These are phyloP conservation scores for Zygaena filipendulae DNA, from an alignment of 2,888 invertebrate species.

Conservation along the genomic window DNA sequence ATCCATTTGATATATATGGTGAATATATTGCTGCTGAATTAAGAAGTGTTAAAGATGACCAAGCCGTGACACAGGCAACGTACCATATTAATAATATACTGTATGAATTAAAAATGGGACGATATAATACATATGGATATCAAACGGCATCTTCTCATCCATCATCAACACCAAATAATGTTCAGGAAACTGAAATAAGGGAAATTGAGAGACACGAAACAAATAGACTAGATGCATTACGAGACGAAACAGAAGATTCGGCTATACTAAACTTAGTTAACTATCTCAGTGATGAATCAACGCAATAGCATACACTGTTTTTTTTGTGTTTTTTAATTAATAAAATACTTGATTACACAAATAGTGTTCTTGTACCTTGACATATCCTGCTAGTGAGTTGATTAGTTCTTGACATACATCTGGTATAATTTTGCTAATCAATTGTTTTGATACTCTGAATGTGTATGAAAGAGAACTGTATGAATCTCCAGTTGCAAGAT, in stretches of 20 bases:
- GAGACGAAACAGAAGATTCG: conserved; percentile 8
- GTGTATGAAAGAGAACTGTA: conserved; percentile 18
- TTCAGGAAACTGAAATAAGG: too few relatives aligned
- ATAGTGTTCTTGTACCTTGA: conserved; percentile 9
- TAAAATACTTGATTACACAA: conserved; percentile 8
- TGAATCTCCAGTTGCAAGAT: conserved; percentile 17
- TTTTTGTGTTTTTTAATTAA: too few relatives aligned
- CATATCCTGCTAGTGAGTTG: conserved; percentile 9
- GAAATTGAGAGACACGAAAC: conserved; percentile 19
- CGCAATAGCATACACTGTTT: conserved; percentile 11
- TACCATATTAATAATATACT: conserved; percentile 21
- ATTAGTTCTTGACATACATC: conserved; percentile 12
- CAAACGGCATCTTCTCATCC: conserved; percentile 16
- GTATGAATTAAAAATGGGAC: too few relatives aligned
- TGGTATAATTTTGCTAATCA: conserved; percentile 15
- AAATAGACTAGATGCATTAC: conserved; percentile 14
- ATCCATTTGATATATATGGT: conserved; percentile 20
- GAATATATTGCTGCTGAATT: conserved; percentile 21
- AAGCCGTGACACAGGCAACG: conserved; percentile 19
- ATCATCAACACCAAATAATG: conserved; percentile 20
- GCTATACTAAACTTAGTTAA: conserved; percentile 12
- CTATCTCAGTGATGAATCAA: conserved; percentile 11
- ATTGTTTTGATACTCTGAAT: conserved; percentile 19
- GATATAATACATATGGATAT: conserved; percentile 19
- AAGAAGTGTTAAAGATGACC: conserved; percentile 20